A percentile compares a stretch with the other conserved stretches of the same genome.
phyloP scores from a whole-genome alignment of 2,888 invertebrate genomes.

The Agrochola litura region DNA sequence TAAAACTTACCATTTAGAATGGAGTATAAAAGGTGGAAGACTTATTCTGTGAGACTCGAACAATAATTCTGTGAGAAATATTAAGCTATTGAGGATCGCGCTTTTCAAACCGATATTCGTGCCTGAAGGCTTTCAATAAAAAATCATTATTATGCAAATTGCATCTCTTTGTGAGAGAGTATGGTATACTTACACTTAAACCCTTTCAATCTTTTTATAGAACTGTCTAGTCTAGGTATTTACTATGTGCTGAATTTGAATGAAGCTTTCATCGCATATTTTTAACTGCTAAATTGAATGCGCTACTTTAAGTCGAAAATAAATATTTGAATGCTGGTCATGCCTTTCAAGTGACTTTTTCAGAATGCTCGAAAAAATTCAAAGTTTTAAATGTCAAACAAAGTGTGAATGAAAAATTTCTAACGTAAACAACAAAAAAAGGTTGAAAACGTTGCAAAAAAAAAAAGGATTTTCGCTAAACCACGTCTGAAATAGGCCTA shows the following conservation, averaged over 20 bases:
- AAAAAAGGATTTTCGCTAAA: conserved; percentile 1
- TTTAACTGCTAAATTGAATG: conserved; percentile 32
- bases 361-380: not conserved
- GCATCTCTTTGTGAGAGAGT: conserved; percentile 81
- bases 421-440: not conserved
- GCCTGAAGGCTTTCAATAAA: conserved; percentile 81
- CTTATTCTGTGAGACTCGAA: conserved; percentile 15
- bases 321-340: not conserved
- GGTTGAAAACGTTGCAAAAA: not conserved
- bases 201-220: conserved; percentile 74
- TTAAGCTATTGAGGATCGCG: conserved; percentile 73
- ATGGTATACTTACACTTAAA: conserved; percentile 76
- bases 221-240: conserved; percentile 64
- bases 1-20: conserved; percentile 62
- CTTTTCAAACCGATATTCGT: conserved; percentile 75
- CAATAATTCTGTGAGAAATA: conserved; percentile 59
- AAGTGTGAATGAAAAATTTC: not conserved
- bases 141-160: conserved; percentile 89
- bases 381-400: not conserved
- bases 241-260: conserved; percentile 53
- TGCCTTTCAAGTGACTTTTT: not conserved
- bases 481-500: conserved; percentile 29
- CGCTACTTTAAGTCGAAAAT: not conserved
- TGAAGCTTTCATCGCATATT: conserved; percentile 40
- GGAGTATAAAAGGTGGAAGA: conserved; percentile 45